Evolutionary conservation across 2,888 invertebrate species (phyloP), one percentile per base, ranked within the genome.

Genomic region (Crioceris asparagi): DNA sequence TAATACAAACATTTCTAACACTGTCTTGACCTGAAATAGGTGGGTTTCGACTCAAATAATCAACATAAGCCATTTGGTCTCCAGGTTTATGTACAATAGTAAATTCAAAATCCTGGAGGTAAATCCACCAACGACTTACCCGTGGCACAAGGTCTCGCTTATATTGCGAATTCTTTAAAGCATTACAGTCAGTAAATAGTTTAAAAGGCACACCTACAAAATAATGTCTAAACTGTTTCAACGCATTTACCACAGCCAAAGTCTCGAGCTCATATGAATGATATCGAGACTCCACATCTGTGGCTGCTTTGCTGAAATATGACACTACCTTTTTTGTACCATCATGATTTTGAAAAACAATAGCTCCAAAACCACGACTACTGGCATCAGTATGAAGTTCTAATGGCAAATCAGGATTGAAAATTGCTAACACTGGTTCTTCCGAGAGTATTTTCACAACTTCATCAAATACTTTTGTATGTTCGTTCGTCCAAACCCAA

Each of bases 201-300:
- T 17, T 34, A 26, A 38, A 38, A 16, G 17, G 5, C 5, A 15
- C 26, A 7, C 33, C 33, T 14, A 33, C 14, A 23, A 33, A 11
- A 25, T 38, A 37, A 26, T 32, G 25, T 8, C 31, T 17, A 17
- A 33, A 33, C 6, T 23, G 31, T 14, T 29, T 14, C n/a, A 38
- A 7, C 10, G 17, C 12, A 11, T 17, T 26, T 15, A 36, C 19
- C 17, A 36, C 36, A n/a, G 39, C 36, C 15, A 31, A 29, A 21
- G 23, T n/a, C 36, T 46, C 43, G n/a, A 43, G 32, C 17, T 46
- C 45, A 25, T 44, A 47, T 8, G 47, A 47, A 39, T 43, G 40
- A 34, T 37, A 44, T 6, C 33, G 35, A 33, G 46, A 19, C 29
- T 45, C 41, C 2, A n/a, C 17, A 8, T 10, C 7, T 10, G 17